phyloP scores from a whole-genome alignment of 2,888 invertebrate species.

The Lagria hirta region DNA sequence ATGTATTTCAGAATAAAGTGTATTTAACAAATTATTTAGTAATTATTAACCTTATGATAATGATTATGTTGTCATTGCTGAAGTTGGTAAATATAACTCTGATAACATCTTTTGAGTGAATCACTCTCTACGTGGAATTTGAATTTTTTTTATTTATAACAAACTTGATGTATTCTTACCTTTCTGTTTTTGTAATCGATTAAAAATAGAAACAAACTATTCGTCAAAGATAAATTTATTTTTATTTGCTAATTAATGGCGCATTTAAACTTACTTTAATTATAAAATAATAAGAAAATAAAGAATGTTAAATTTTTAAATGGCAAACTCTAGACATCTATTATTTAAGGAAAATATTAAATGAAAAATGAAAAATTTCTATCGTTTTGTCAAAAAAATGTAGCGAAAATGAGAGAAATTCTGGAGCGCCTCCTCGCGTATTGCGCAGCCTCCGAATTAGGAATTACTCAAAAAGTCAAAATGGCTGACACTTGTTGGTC shows the following conservation, averaged over 20 bases:
- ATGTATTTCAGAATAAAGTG: too few relatives aligned
- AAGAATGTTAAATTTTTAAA: too few relatives aligned
- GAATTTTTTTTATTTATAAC: conserved; percentile 19
- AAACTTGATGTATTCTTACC: conserved; percentile 11
- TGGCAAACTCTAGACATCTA: too few relatives aligned
- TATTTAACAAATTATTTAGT: too few relatives aligned
- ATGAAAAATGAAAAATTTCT: too few relatives aligned
- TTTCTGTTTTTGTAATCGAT: conserved; percentile 14
- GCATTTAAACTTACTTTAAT: too few relatives aligned
- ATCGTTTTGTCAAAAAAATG: too few relatives aligned
- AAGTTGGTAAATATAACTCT: conserved; percentile 22
- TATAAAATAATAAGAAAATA: too few relatives aligned
- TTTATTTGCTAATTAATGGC: conserved; percentile 15
- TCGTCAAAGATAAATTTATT: conserved; percentile 14
- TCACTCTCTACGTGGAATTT: conserved; percentile 18
- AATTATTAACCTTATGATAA: too few relatives aligned
- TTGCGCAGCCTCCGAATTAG: conserved; percentile 9
- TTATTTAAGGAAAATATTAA: too few relatives aligned
- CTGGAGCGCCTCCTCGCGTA: conserved; percentile 7
- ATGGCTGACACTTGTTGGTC: conserved; percentile 56
- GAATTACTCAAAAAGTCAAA: conserved; percentile 34
- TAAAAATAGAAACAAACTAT: conserved; percentile 16
- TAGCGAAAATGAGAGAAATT: too few relatives aligned
- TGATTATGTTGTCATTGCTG: conserved; percentile 21
- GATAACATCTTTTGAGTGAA: conserved; percentile 17